phyloP scores from a whole-genome alignment of 2,113 vertebrate species.

The rabbit (Oryctolagus cuniculus) region DNA sequence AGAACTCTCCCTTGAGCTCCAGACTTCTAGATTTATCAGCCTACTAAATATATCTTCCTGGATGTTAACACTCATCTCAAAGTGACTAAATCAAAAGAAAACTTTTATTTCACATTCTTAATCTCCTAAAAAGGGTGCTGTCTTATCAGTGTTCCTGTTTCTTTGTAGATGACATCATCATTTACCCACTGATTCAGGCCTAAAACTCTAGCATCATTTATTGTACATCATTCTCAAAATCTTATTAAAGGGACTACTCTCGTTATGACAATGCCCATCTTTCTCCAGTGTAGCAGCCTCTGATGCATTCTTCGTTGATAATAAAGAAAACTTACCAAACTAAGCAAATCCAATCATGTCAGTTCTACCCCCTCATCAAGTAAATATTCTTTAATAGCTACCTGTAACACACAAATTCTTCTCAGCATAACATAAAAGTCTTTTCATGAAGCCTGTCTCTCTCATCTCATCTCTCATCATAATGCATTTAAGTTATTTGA shows the following conservation, averaged over 20 bases:
- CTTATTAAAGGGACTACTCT: not conserved
- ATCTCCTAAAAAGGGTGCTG: no score
- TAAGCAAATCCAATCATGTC: not conserved
- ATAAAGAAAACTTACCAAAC: conserved; percentile 1
- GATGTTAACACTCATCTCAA: not conserved
- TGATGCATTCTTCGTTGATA: conserved; percentile 21
- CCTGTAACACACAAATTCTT: not conserved
- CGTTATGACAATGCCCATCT: not conserved
- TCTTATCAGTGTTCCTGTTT: not conserved
- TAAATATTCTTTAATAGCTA: conserved; percentile 16
- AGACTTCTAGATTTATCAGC: not conserved
- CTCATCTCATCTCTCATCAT: conserved; percentile 5
- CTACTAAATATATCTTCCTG: not conserved
- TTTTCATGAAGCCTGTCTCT: conserved; percentile 31
- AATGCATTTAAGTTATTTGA: not conserved
- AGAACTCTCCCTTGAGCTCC: not conserved
- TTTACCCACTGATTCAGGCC: not conserved
- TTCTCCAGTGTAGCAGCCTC: not conserved
- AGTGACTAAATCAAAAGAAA: not conserved
- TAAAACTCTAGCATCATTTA: not conserved
- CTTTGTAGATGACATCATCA: not conserved
- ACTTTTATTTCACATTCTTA: not conserved
- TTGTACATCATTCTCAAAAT: not conserved
- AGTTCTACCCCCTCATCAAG: not conserved
- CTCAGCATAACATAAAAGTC: not conserved